Conservation (phyloP, 2,113 vertebrate species). For the Picathartes gymnocephalus region DNA sequence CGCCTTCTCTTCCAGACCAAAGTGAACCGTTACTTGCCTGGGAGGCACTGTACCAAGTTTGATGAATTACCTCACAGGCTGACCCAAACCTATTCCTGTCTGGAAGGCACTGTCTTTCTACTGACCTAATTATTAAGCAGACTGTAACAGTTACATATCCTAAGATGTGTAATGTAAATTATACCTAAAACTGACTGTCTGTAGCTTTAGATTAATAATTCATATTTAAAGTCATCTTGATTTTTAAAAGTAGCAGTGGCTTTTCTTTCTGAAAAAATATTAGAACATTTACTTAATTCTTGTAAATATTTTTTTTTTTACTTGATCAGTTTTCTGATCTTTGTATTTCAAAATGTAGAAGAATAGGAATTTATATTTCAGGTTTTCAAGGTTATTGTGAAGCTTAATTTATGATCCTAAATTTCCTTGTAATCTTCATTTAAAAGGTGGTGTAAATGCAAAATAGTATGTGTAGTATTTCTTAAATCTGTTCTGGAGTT, state of each 20-base stretch:
- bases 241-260: neutral
- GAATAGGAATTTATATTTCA: neutral
- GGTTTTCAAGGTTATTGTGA: neutral
- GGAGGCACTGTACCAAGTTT: slow-evolving; percentile 15
- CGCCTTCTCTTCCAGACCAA: neutral
- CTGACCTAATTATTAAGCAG: slow-evolving; percentile 58
- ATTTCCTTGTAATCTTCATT: neutral
- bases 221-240: neutral
- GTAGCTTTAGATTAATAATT: slow-evolving; percentile 43
- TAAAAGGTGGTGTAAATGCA: neutral
- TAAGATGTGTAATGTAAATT: slow-evolving; percentile 7
- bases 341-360: neutral
- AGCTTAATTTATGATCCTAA: neutral
- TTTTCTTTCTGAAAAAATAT: slow-evolving; percentile 13
- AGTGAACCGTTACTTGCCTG: slow-evolving; percentile 29
- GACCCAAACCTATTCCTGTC: slow-evolving; percentile 19
- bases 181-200: neutral
- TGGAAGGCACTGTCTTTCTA: slow-evolving; percentile 20
- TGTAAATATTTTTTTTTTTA: neutral
- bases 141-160: slow-evolving; percentile 13
- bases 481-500: neutral
- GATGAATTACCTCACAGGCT: slow-evolving; percentile 46
- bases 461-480: neutral
- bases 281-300: neutral
- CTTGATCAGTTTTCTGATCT: neutral